Conservation (phyloP, 2,888 invertebrate species). For the Ochropleura plecta region DNA sequence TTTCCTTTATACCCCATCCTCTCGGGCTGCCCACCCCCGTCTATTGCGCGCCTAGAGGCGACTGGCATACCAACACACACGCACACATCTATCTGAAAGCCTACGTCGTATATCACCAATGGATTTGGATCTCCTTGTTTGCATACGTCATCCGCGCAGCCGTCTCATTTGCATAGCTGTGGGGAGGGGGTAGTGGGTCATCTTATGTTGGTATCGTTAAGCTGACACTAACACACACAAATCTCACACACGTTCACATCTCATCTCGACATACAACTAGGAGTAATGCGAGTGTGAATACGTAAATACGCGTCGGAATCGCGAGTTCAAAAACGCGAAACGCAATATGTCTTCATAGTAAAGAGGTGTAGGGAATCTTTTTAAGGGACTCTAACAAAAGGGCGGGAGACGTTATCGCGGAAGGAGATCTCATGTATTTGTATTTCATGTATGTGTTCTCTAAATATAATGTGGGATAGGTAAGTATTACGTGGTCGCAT, state of each 20-base stretch:
- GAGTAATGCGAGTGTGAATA: conserved; percentile 90
- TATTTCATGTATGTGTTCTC: conserved; percentile 69
- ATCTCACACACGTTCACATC: conserved; percentile 83
- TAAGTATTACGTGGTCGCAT: conserved; percentile 48
- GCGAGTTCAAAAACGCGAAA: conserved; percentile 90
- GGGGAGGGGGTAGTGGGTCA: conserved; percentile 76
- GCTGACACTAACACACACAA: conserved; percentile 82
- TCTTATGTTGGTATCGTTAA: conserved; percentile 82
- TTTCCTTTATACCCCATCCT: conserved; percentile 91
- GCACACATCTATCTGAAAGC: conserved; percentile 83
- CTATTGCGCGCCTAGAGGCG: conserved; percentile 90
- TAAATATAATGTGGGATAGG: conserved; percentile 71
- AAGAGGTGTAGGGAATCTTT: conserved; percentile 86
- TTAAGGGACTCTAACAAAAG: conserved; percentile 85
- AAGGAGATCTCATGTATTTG: conserved; percentile 83
- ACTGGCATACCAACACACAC: conserved; percentile 89
- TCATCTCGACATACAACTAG: conserved; percentile 88
- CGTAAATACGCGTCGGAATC: conserved; percentile 89
- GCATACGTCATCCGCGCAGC: conserved; percentile 83
- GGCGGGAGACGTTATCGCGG: conserved; percentile 81
- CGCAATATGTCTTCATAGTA: conserved; percentile 90
- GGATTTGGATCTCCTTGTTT: conserved; percentile 81
- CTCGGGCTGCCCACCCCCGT: conserved; percentile 88
- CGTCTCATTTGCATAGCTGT: conserved; percentile 78
- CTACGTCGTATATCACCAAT: conserved; percentile 87